Evolutionary conservation across 1,140 invertebrate species (phyloP).

Genomic region (Diorhabda carinulata): DNA sequence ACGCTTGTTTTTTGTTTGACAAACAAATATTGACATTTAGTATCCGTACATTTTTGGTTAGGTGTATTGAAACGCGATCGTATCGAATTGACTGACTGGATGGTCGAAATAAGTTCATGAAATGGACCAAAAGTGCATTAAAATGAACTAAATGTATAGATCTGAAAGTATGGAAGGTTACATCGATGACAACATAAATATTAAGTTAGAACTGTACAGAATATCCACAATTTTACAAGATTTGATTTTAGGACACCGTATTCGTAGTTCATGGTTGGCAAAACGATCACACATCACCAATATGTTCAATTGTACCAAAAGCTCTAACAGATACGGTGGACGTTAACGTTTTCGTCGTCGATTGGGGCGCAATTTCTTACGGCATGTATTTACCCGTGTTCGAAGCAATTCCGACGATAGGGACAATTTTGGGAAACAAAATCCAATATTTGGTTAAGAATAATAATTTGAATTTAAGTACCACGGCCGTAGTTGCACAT

Average conservation of each 20-base stretch:
- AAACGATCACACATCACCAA: background rate
- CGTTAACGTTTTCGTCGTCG: conserved; percentile 4
- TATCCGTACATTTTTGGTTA: no score
- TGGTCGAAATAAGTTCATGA: no score
- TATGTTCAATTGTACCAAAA: background rate
- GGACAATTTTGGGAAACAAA: background rate
- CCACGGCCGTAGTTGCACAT: background rate
- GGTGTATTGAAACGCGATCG: no score
- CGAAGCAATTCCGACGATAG: background rate
- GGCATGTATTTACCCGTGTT: background rate
- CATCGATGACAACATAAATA: no score
- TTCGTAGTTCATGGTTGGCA: conserved; percentile 6
- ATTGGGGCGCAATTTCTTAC: background rate
- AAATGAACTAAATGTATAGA: no score
- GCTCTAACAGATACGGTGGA: background rate
- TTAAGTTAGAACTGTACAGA: no score
- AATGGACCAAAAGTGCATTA: no score
- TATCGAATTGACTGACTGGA: no score
- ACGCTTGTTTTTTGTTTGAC: no score
- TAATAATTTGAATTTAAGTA: background rate
- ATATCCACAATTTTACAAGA: background rate
- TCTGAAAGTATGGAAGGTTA: no score
- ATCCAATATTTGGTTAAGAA: conserved; percentile 3
- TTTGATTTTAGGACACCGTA: background rate
- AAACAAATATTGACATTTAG: no score